Conservation (phyloP, 64 coral and sea anemone species). For the Montipora efflorescens region DNA sequence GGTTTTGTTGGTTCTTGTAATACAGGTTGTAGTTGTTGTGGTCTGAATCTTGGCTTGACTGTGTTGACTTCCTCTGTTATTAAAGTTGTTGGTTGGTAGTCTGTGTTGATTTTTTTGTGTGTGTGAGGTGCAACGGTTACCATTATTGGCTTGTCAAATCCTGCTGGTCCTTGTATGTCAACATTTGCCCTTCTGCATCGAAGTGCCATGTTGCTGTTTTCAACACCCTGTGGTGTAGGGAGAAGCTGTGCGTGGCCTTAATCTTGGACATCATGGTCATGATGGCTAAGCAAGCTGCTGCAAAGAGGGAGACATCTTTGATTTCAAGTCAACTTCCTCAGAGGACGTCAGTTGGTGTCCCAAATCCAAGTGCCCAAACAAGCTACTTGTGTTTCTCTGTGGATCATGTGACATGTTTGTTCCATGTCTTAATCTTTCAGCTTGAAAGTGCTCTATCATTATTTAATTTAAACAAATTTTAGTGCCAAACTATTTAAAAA, state of each 20-base stretch:
- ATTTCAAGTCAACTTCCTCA: slow-evolving; percentile 42
- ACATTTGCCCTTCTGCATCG: not conserved
- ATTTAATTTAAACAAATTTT: not conserved
- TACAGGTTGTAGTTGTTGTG: not conserved
- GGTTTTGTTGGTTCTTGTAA: not conserved
- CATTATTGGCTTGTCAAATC: not conserved
- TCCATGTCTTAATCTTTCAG: slow-evolving; percentile 17
- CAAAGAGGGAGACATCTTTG: slow-evolving; percentile 17
- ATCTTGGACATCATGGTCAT: slow-evolving; percentile 43
- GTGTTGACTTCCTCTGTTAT: not conserved
- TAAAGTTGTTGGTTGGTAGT: not conserved
- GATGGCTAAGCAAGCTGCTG: slow-evolving; percentile 15
- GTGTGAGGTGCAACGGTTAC: not conserved
- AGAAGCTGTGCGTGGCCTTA: slow-evolving; percentile 34
- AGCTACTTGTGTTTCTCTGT: not conserved
- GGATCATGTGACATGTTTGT: slow-evolving; percentile 36
- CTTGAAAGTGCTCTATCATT: not conserved
- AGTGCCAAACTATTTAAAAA: no score
- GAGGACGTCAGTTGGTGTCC: slow-evolving; percentile 51
- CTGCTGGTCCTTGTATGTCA: not conserved
- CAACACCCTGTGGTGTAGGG: not conserved
- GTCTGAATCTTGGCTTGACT: not conserved
- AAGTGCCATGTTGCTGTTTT: slow-evolving; percentile 39
- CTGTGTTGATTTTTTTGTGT: not conserved
- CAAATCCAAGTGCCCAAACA: not conserved